Base-by-base conservation (phyloP, 2,888 invertebrate species). In the Automeris io region DNA sequence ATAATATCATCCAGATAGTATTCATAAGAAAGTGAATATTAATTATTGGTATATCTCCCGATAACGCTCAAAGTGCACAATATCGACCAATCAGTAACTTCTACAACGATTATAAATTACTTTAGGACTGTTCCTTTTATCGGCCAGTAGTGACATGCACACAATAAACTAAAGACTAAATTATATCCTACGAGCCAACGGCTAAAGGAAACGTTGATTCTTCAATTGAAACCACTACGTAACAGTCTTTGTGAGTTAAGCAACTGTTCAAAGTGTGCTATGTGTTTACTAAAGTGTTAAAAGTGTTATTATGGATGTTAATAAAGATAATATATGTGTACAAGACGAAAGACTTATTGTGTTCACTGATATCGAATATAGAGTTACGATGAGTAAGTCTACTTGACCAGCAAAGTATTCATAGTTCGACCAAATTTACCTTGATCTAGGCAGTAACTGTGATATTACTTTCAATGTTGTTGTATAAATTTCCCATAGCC, bases 341-440 rank as follows among this genome's bases (percentile, higher is more conserved):
- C 79, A 81, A 48, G 80, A 80, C 41, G 69, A 73, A 2, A 64
- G 54, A 43, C 63, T 75, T 9, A 47, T 82, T 9, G 75, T 78
- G 22, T 85, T 73, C 43, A 62, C 56, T 67, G 3, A 40, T 39
- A 19, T 54, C 29, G 23, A 18, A 18, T 2, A 24, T 48, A 5
- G 45, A 48, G 33, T 35, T 3, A 7, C 6, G 1, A 16, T 3
- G 12, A 29, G 39, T 39, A 29, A 39, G 39, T 38, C 8, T 23
- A 19, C 19, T 19, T n/a, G n/a, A n/a, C n/a, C n/a, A n/a, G n/a
- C n/a, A n/a, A n/a, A n/a, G n/a, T n/a, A n/a, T n/a, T n/a, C n/a
- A n/a, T n/a, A n/a, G n/a, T n/a, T n/a, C n/a, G n/a, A n/a, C n/a
- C n/a, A n/a, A n/a, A n/a, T n/a, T n/a, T n/a, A n/a, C n/a, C n/a